Evolutionary conservation across 2,113 vertebrate genomes (phyloP).

Genomic region (Chrysochloris asiatica): DNA sequence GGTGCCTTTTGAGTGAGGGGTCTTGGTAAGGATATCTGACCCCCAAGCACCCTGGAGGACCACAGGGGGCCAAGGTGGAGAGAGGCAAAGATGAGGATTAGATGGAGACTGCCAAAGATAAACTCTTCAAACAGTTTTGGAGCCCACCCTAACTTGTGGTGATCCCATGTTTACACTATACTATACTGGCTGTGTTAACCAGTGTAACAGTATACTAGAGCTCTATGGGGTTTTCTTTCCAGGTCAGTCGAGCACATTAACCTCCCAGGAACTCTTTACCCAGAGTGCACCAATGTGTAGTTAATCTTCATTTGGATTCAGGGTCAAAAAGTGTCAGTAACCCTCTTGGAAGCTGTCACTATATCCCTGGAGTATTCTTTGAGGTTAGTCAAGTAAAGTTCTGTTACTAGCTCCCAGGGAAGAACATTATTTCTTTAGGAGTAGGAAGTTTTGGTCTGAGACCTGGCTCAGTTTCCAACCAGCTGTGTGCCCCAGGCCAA

Average conservation of each 20-base stretch:
- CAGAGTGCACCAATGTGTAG: fast-evolving
- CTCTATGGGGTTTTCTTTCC: too few relatives aligned
- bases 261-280: neutral
- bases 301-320: neutral
- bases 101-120: neutral
- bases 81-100: neutral
- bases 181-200: too few relatives aligned
- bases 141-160: neutral
- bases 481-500: neutral
- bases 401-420: neutral
- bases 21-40: neutral
- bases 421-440: neutral
- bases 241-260: too few relatives aligned
- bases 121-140: neutral
- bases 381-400: neutral
- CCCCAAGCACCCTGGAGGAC: neutral
- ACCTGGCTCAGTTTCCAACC: neutral
- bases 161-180: neutral
- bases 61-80: neutral
- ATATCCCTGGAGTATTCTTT: neutral
- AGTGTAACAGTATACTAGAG: too few relatives aligned
- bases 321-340: neutral
- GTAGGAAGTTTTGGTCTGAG: too few relatives aligned
- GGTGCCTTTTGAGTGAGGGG: neutral
- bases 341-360: neutral